Evolutionary conservation across 1,140 invertebrate genomes (phyloP).

Genomic region (Drosophila erecta): DNA sequence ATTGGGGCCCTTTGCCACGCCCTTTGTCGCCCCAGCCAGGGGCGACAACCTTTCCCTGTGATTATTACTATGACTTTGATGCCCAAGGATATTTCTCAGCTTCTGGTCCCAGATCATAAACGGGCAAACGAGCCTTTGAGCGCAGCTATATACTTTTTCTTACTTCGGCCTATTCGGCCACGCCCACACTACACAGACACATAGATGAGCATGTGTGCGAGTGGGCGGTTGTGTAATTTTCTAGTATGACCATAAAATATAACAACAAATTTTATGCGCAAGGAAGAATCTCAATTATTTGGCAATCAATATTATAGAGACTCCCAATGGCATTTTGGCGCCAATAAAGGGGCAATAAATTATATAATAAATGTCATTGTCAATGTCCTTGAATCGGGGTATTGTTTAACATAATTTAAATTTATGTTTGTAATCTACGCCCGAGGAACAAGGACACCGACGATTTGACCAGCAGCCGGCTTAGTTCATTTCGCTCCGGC

Average conservation of each 20-base stretch:
- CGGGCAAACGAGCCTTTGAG: slow-evolving; percentile 65
- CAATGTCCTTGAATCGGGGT: slow-evolving; percentile 64
- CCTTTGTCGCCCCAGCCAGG: slow-evolving; percentile 4
- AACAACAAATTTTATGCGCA: slow-evolving; percentile 64
- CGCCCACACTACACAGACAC: slow-evolving; percentile 12
- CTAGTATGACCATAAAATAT: slow-evolving; percentile 55
- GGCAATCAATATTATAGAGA: slow-evolving; percentile 75
- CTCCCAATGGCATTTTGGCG: slow-evolving; percentile 30
- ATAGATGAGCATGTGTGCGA: slow-evolving; percentile 13
- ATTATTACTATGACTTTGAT: slow-evolving; percentile 77
- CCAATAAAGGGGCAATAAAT: slow-evolving; percentile 74
- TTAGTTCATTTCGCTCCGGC: slow-evolving; percentile 14
- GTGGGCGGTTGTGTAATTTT: slow-evolving; percentile 41
- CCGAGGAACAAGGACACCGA: slow-evolving; percentile 20
- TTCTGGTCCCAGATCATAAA: slow-evolving; percentile 58
- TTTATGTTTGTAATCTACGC: slow-evolving; percentile 73
- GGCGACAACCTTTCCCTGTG: slow-evolving; percentile 64
- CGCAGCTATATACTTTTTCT: slow-evolving; percentile 52
- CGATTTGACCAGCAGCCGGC: slow-evolving; percentile 41
- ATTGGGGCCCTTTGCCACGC: slow-evolving; percentile 68
- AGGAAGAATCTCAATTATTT: slow-evolving; percentile 78
- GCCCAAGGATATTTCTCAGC: slow-evolving; percentile 35
- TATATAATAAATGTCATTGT: slow-evolving; percentile 73
- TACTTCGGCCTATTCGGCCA: slow-evolving; percentile 22
- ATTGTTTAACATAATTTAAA: slow-evolving; percentile 80